Percentiles rank a stretch among this genome's conserved stretches.
phyloP scores from a whole-genome alignment of 2,113 vertebrate species.

The Vulpes lagopus region DNA sequence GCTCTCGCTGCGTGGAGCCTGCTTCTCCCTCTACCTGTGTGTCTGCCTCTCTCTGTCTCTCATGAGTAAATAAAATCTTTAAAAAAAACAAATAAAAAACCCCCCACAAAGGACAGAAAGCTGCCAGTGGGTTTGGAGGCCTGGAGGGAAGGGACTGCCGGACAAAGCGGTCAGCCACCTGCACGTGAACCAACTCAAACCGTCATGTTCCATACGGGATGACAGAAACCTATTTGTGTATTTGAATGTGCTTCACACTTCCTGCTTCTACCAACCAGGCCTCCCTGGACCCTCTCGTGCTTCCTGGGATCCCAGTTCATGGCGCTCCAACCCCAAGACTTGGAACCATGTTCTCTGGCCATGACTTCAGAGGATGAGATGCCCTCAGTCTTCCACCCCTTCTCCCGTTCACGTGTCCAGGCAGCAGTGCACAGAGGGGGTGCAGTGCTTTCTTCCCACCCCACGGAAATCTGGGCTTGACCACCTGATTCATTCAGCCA shows the following conservation, averaged over 20 bases:
- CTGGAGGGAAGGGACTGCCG: not conserved
- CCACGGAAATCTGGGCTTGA: too few species aligned
- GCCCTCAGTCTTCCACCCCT: not conserved
- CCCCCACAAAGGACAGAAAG: not conserved
- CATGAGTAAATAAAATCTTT: too few species aligned
- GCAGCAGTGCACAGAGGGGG: accelerated
- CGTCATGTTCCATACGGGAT: accelerated
- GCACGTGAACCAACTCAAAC: not conserved
- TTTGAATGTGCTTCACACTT: not conserved
- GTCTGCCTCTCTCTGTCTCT: too few species aligned
- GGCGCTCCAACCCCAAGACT: accelerated
- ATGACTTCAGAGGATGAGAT: not conserved
- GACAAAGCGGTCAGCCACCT: not conserved
- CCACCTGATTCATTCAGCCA: not conserved
- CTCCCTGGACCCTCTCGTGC: not conserved
- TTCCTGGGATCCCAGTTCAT: not conserved
- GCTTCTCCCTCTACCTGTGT: too few species aligned
- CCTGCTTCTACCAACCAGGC: not conserved
- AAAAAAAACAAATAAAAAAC: too few species aligned
- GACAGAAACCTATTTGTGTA: accelerated
- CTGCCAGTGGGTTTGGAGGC: not conserved
- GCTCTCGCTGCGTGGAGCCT: too few species aligned
- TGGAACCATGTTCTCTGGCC: not conserved
- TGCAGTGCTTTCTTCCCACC: not conserved
- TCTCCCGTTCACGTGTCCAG: accelerated